Conservation (phyloP, 2,888 invertebrate genomes). For the Harpagoxenus sublaevis region DNA sequence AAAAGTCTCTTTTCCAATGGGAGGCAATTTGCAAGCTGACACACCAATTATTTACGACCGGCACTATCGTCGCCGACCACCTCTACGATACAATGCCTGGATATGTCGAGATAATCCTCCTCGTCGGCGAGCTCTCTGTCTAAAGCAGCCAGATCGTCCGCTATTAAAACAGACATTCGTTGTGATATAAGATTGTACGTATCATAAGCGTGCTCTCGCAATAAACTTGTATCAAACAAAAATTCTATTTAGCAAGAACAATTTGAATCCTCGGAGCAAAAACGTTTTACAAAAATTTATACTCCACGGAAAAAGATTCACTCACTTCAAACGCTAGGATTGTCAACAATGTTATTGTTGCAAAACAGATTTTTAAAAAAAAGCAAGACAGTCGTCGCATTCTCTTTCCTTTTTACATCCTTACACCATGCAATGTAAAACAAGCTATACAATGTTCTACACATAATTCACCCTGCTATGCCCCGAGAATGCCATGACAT, state of each 20-base stretch:
- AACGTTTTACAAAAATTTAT: background rate
- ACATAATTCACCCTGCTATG: constrained; percentile 77
- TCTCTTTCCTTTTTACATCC: constrained; percentile 59
- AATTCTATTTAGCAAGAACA: constrained; percentile 19
- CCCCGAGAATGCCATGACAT: constrained; percentile 78
- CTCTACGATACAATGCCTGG: constrained; percentile 92
- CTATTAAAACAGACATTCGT: constrained; percentile 70
- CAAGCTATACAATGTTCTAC: constrained; percentile 76
- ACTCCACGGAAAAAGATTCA: background rate
- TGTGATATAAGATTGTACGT: constrained; percentile 16
- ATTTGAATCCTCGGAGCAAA: constrained; percentile 24
- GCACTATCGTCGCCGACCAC: constrained; percentile 94
- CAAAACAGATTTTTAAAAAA: constrained; percentile 35
- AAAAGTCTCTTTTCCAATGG: constrained; percentile 89
- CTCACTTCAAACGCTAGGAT: constrained; percentile 7
- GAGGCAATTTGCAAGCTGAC: constrained; percentile 94
- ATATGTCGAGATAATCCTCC: constrained; percentile 90
- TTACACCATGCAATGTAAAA: constrained; percentile 74
- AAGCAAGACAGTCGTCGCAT: constrained; percentile 46
- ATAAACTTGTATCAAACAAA: constrained; percentile 31
- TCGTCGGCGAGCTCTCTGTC: constrained; percentile 86
- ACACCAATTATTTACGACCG: constrained; percentile 98
- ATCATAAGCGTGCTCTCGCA: background rate
- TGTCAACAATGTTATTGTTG: constrained; percentile 34
- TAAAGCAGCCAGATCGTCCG: constrained; percentile 84